These are phyloP conservation scores for Dipodomys stephensi DNA, from an alignment of 2,113 vertebrate species.

Conservation along the genomic window DNA sequence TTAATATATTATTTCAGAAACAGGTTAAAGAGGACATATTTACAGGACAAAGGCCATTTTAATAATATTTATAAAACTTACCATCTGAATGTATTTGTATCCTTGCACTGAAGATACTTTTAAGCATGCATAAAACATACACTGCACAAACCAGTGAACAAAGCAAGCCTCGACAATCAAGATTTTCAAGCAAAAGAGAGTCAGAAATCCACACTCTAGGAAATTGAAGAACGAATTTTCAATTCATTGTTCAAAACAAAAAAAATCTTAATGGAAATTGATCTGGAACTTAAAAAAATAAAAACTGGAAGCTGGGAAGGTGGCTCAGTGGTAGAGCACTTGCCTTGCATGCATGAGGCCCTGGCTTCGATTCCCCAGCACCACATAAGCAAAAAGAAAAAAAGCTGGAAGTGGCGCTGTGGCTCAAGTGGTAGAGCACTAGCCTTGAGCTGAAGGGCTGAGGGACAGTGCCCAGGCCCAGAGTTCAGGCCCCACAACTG, in stretches of 20 bases:
- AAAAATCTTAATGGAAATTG: constrained; percentile 4
- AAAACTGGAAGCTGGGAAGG: not conserved
- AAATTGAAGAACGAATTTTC: not conserved
- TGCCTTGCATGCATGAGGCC: no score
- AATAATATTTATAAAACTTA: constrained; percentile 8
- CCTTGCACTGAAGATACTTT: not conserved
- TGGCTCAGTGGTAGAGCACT: no score
- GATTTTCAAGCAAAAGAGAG: not conserved
- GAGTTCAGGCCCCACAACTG: no score
- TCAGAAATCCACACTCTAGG: not conserved
- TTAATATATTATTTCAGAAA: constrained; percentile 3
- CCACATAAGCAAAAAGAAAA: no score
- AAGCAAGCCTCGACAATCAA: constrained; percentile 22
- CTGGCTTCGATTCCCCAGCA: no score
- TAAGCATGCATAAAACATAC: not conserved
- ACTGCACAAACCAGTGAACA: not conserved
- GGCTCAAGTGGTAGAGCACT: no score
- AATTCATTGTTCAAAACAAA: not conserved
- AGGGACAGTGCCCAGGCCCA: no score
- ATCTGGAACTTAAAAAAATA: not conserved
- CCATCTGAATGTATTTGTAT: constrained; percentile 29
- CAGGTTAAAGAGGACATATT: not conserved
- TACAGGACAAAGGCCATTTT: not conserved
- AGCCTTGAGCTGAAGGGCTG: no score
- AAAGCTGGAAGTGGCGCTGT: no score